Percentiles rank a stretch among this genome's conserved stretches.
Conservation (phyloP, 2,113 vertebrate species). For the Lota lota region DNA sequence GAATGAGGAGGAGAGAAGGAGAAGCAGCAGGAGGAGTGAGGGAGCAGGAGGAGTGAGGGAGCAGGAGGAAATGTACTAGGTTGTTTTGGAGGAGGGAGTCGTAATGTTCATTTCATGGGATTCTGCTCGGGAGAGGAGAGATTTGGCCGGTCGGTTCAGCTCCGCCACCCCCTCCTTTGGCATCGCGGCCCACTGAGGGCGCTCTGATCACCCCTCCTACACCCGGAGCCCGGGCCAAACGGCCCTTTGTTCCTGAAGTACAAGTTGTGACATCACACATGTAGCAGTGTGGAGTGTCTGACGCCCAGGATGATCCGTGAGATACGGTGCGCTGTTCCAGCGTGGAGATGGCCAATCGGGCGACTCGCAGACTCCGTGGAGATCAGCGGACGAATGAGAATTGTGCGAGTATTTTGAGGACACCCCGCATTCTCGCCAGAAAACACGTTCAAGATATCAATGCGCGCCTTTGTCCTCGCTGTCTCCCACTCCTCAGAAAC, state of each 20-base stretch:
- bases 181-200: constrained; percentile 16
- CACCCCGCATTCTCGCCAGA: constrained; percentile 11
- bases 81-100: constrained; percentile 22
- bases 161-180: constrained; percentile 38
- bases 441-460: constrained; percentile 42
- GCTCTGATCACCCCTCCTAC: constrained; percentile 20
- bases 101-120: constrained; percentile 42
- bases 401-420: background rate
- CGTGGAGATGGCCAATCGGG: background rate
- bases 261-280: background rate
- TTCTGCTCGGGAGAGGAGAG: constrained; percentile 22
- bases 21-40: background rate
- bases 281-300: background rate
- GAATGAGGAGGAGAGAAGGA: too few relatives aligned
- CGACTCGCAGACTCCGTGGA: background rate
- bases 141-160: constrained; percentile 25
- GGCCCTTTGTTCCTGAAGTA: constrained; percentile 24
- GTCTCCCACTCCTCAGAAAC: constrained; percentile 32
- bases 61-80: constrained; percentile 34
- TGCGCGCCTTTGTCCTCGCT: constrained; percentile 41
- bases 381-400: background rate
- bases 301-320: background rate
- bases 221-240: constrained; percentile 13
- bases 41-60: background rate
- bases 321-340: background rate